Base-by-base conservation (phyloP, 1,140 invertebrate genomes). In the Megalopta genalis region DNA sequence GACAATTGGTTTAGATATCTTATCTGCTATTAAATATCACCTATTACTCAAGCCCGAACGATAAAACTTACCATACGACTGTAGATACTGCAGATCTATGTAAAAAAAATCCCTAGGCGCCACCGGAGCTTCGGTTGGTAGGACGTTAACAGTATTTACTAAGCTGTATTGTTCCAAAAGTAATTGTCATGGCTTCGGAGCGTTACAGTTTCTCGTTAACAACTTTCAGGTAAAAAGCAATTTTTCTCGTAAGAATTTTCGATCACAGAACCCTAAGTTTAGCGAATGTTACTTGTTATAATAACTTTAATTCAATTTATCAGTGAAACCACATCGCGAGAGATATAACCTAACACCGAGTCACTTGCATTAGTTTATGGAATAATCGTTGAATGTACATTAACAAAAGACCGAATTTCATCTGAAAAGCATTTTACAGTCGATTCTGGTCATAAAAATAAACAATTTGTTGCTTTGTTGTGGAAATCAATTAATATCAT, bases 151-250 rank as follows among this genome's bases (percentile, higher is more conserved):
- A 21, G 21, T 76, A 79, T 57, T 73, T 68, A 54, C 37, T 79
- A 57, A 46, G 25, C 54, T 65, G 42, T 83, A 77, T 80, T 77
- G 73, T 71, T 84, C 78, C 78, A 92, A 90, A 32, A 88, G 87
- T 92, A 92, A 94, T 95, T 93, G 95, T 94, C 93, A 98, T 98
- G 97, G 96, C 97, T 94, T 97, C 97, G 62, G 98, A 99, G 94
- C 95, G 98, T 90, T 99, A 99, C 89, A 99, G 98, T 94, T 99
- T 99, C 93, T 99, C 98, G 49, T 94, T 99, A 82, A 99, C 98
- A 81, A 99, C 98, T 90, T 99, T 99, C 93, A 99, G 98, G 98
- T 98, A 96, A 94, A 79, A 69, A 78, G 37, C 65, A 64, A n/a
- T 52, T 62, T 39, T 37, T 57, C 6, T 57, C 25, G 12, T 32